These are phyloP conservation scores for Oscheius myriophilus DNA, from an alignment of 2,888 invertebrate genomes.

Conservation along the genomic window DNA sequence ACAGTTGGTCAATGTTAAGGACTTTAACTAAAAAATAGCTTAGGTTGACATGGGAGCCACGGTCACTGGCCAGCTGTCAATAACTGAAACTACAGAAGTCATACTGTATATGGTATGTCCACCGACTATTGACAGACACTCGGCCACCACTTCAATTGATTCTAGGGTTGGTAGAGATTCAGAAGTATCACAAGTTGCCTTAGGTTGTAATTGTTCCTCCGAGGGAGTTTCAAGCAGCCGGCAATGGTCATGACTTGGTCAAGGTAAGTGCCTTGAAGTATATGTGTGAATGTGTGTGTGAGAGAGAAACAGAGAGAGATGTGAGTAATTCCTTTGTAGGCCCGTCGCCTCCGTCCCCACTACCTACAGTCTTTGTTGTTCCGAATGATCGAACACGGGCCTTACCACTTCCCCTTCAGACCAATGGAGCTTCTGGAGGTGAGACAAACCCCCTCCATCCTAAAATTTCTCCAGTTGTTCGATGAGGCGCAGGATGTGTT, in stretches of 20 bases:
- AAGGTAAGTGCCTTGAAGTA: slow-evolving; percentile 8
- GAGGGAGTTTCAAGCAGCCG: slow-evolving; percentile 8
- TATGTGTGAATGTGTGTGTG: neutral
- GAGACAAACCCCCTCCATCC: neutral
- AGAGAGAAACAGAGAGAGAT: too few species aligned
- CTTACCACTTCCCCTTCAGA: slow-evolving; percentile 46
- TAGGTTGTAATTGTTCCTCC: slow-evolving; percentile 5
- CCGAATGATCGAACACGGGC: slow-evolving; percentile 52
- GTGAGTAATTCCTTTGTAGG: neutral
- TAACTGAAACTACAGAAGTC: slow-evolving; percentile 3
- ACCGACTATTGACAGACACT: neutral
- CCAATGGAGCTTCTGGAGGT: slow-evolving; percentile 44
- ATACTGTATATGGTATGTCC: slow-evolving; percentile 5
- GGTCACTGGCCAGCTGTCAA: slow-evolving; percentile 14
- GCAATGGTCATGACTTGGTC: slow-evolving; percentile 23
- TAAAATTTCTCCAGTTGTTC: slow-evolving; percentile 35
- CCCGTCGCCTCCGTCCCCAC: slow-evolving; percentile 13
- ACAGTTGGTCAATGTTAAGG: neutral
- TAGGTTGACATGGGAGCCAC: neutral
- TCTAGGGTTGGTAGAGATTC: neutral
- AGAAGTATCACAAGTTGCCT: neutral
- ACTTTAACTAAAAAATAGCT: neutral
- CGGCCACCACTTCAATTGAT: slow-evolving; percentile 1
- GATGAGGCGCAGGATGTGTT: slow-evolving; percentile 40
- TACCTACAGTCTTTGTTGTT: slow-evolving; percentile 32